Base-by-base conservation (phyloP, 1,140 invertebrate genomes). In the Macrosteles quadrilineatus region DNA sequence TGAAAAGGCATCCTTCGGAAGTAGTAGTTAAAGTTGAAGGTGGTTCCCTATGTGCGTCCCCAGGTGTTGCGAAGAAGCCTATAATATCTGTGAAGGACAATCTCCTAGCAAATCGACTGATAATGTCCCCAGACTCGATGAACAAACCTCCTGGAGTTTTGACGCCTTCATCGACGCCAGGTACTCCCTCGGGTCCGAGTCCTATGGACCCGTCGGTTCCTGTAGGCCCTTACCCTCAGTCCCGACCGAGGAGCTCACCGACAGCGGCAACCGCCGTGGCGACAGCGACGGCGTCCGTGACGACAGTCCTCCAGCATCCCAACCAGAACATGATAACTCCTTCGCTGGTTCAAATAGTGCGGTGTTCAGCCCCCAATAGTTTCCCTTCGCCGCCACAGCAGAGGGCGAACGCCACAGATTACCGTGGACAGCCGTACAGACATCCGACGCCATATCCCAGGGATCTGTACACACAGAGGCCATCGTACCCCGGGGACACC, bases 101-200 rank as follows among this genome's bases (percentile, higher is more conserved):
- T 64, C 36, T 64, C n/a, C 30, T 64, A 17, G n/a, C 69, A 25
- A 66, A 47, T 30, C 29, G 45, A 14, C 30, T 67, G 69, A 25
- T 70, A 11, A 70, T 73, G 25, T 73, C 73, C 14, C 72, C 75
- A 6, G 70, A 74, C 19, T 27, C 72, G 2, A 43, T 62, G 0
- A 64, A 67, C 17, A 72, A 72, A 12, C 69, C 68, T 21, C 53
- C 67, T 68, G 84, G 82, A 75, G 83, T 87, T 25, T 87, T 85
- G 73, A 76, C 89, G 1, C 89, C 88, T 0, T 87, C 87, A 0
- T 87, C 87, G 0, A 87, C 87, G 9, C 87, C 87, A 0, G 85
- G 86, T 3, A 87, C 87, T 1, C 85, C 87, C 0, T 85, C 82
- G 9, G 81, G 86, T 71, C 86, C 73, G n/a, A 62, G 69, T 23